Evolutionary conservation across 2,113 vertebrate genomes (phyloP).

Genomic region (Rhodinocichla rosea): DNA sequence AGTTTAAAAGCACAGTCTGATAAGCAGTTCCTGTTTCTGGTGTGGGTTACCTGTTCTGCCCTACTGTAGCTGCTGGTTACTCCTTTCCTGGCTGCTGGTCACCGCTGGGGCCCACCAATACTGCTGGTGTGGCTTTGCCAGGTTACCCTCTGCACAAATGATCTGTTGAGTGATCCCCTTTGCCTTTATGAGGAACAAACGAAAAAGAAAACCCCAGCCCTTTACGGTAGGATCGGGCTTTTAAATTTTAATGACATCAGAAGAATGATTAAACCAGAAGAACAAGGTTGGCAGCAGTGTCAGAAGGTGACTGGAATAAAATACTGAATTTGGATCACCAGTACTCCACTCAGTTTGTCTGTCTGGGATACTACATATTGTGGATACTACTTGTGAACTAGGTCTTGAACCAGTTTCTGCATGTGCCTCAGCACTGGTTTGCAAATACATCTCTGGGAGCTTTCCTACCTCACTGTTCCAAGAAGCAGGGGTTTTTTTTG

Average conservation of each 20-base stretch:
- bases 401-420: slow-evolving; percentile 3
- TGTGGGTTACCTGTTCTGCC: not conserved
- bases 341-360: not conserved
- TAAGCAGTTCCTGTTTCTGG: not conserved
- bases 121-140: not conserved
- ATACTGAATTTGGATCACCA: not conserved
- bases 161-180: not conserved
- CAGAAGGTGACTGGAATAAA: not conserved
- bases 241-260: not conserved
- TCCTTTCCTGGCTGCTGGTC: not conserved
- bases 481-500: not conserved
- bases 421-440: not conserved
- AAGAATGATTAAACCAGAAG: not conserved
- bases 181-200: not conserved
- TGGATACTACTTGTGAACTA: not conserved
- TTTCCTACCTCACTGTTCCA: not conserved
- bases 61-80: not conserved
- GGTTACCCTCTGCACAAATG: not conserved
- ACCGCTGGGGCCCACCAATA: not conserved
- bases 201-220: not conserved
- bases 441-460: not conserved
- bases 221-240: not conserved
- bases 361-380: not conserved
- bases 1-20: not conserved
- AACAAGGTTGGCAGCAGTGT: not conserved